Percentiles rank a stretch among this genome's conserved stretches.
These are phyloP conservation scores for Anguilla japonica DNA, from an alignment of 2,113 vertebrate species.

Conservation along the genomic window DNA sequence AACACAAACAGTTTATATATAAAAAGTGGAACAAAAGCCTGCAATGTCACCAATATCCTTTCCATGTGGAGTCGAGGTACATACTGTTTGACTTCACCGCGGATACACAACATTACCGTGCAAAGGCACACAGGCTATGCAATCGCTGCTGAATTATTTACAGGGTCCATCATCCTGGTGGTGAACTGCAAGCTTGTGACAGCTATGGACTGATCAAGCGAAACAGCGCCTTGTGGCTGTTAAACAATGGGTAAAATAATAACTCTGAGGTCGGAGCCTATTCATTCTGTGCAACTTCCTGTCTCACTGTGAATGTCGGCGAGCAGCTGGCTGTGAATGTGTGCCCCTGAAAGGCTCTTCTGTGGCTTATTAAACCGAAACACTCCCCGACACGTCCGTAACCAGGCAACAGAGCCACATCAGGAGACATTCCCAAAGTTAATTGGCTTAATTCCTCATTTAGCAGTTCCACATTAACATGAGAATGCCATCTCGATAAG, in stretches of 20 bases:
- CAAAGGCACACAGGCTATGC: neutral
- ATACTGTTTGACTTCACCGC: neutral
- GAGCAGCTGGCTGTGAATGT: neutral
- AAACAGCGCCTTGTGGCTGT: neutral
- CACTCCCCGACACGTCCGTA: neutral
- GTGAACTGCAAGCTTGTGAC: neutral
- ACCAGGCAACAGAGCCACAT: constrained; percentile 17
- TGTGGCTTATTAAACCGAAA: constrained; percentile 8
- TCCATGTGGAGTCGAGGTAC: neutral
- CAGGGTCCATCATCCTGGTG: neutral
- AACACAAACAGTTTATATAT: neutral
- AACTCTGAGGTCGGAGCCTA: neutral
- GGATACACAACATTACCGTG: neutral
- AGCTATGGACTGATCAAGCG: neutral
- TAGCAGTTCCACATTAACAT: neutral
- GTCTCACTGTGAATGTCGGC: neutral
- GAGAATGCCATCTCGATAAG: constrained; percentile 7
- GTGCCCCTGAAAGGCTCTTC: neutral
- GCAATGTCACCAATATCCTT: neutral
- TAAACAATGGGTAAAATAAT: neutral
- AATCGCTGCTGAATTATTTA: neutral
- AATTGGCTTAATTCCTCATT: constrained; percentile 14
- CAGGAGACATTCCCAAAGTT: neutral
- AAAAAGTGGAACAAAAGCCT: too few species aligned
- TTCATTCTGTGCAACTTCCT: neutral